Evolutionary conservation across 2,797 vertebrate genomes (phyloP).

Genomic region (Brachyalestes nurse): DNA sequence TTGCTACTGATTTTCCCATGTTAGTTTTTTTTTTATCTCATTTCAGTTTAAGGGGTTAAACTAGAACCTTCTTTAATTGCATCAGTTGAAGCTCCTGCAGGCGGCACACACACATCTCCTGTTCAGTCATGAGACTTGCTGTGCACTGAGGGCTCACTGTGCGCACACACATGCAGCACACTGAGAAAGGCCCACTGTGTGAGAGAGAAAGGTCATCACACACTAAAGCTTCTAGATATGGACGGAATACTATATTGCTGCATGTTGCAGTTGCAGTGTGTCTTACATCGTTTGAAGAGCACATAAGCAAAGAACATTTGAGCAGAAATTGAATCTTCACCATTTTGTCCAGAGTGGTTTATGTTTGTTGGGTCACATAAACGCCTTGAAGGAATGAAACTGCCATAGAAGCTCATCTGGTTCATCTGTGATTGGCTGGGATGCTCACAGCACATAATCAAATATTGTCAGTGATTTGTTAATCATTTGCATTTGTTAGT

Average conservation of each 20-base stretch:
- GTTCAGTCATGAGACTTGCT: slow-evolving; percentile 51
- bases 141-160: slow-evolving; percentile 50
- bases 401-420: too few species aligned
- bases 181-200: slow-evolving; percentile 49
- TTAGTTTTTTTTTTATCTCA: too few species aligned
- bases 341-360: not conserved
- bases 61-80: slow-evolving; percentile 31
- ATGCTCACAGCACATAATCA: too few species aligned
- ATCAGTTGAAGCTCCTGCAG: slow-evolving; percentile 42
- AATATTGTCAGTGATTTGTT: not conserved
- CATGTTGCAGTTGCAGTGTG: not conserved
- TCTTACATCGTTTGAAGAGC: not conserved
- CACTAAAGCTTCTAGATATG: not conserved
- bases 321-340: too few species aligned
- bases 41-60: slow-evolving; percentile 55
- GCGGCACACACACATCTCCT: slow-evolving; percentile 34
- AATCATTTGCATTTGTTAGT: too few species aligned
- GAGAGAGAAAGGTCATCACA: not conserved
- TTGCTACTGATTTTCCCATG: too few species aligned
- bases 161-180: slow-evolving; percentile 13
- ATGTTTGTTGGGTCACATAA: not conserved
- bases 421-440: too few species aligned
- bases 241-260: not conserved
- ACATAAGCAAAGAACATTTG: too few species aligned
- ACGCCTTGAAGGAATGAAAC: not conserved